Evolutionary conservation across 2,888 invertebrate genomes (phyloP), one percentile per base, ranked within the genome.

Genomic region (Volucella bombylans): DNA sequence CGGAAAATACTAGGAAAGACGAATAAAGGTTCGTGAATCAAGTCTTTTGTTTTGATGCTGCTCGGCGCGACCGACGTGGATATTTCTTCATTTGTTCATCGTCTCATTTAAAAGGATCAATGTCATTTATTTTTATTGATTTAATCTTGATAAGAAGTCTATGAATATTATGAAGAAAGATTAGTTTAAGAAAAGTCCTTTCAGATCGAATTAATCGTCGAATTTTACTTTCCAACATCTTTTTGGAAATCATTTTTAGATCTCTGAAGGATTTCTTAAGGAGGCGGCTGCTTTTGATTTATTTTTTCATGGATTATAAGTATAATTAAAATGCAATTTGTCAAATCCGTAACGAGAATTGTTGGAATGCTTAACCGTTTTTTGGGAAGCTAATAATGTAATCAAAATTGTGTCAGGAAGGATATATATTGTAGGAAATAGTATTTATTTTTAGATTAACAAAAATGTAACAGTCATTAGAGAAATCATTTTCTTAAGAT

Each of bases 121-220:
- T 83, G 73, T 79, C 82, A 69, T 79, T 74, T 69, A 69, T 54
- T 43, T 79, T 83, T 79, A 79, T 79, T 65, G 82, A 83, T 79
- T 79, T 74, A 49, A 69, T 74, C 74, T 78, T 41, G 82, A 83
- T 83, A 83, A 83, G 82, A 69, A 79, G 67, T 71, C 52, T 71
- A 59, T 69, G 52, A 61, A 71, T 38, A 31, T 65, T 15, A 65
- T 69, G 39, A 62, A 54, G 47, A 47, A 62, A 61, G 47, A 23
- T 12, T 31, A 57, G 4, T 8, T 47, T 14, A 10, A 45, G 6
- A 14, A 72, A 12, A 31, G 31, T 31, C 57, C 39, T 54, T 38
- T n/a, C 15, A n/a, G 1, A 62, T 12, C 23, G 10, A 0, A 41
- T 67, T 31, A 31, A 47, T 52, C 43, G 38, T 8, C 31, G 14